Percentiles rank a stretch among this genome's conserved stretches.
Conservation (phyloP, 2,888 invertebrate species). For the Rhodophaea formosa region DNA sequence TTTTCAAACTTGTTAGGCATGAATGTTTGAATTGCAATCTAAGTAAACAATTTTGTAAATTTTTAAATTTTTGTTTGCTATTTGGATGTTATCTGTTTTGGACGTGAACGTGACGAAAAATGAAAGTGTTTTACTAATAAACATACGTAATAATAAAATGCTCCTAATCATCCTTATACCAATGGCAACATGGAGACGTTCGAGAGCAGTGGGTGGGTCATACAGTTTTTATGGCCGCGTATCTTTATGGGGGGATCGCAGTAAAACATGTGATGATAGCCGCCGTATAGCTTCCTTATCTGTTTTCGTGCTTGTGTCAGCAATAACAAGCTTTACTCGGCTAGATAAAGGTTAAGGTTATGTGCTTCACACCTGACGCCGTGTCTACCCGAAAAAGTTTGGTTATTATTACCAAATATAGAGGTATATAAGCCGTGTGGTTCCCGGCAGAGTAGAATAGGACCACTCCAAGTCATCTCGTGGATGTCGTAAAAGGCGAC, state of each 20-base stretch:
- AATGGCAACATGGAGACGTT: background rate
- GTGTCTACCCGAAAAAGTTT: background rate
- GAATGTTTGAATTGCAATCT: too few species aligned
- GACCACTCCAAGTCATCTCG: too few species aligned
- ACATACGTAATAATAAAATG: background rate
- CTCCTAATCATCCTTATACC: background rate
- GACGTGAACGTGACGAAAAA: too few species aligned
- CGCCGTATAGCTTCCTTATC: slow-evolving; percentile 45
- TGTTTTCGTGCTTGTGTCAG: slow-evolving; percentile 26
- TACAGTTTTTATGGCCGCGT: slow-evolving; percentile 41
- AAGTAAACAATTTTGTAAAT: too few species aligned
- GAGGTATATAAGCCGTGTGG: too few species aligned
- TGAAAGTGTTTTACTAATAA: too few species aligned
- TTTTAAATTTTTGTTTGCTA: too few species aligned
- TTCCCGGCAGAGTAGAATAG: too few species aligned
- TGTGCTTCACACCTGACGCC: background rate
- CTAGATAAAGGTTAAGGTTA: slow-evolving; percentile 6
- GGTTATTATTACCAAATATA: background rate
- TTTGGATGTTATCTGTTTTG: too few species aligned
- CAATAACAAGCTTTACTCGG: background rate
- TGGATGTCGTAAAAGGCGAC: too few species aligned
- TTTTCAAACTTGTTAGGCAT: too few species aligned
- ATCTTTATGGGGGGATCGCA: slow-evolving; percentile 66
- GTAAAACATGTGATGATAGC: slow-evolving; percentile 63
- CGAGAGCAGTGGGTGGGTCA: background rate